Evolutionary conservation across 2,888 invertebrate genomes (phyloP), one percentile per base, ranked within the genome.

Genomic region (Agrotis clavis): DNA sequence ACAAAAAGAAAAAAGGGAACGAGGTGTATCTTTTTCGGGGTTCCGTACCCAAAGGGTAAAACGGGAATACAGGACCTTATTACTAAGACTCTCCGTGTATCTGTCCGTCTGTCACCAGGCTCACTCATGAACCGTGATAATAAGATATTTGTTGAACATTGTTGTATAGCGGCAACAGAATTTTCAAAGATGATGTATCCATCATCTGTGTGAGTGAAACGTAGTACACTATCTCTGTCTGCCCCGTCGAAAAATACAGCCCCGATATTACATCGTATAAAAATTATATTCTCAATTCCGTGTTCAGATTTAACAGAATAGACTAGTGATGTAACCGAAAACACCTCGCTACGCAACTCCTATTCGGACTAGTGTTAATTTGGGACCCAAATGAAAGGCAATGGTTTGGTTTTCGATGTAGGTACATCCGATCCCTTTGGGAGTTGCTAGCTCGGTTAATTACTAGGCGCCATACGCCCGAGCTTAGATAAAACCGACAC

Each of bases 371-470:
- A 79, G 83, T 85, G 86, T 89, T 90, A 89, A 91, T 89, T 91
- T 86, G 86, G 85, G 81, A 82, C 77, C 85, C 86, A 89, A 93
- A 92, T 92, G 89, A 92, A 91, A 92, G 93, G 91, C 91, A 88
- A 84, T 88, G 87, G 89, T 89, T 88, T 89, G 88, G 89, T 88
- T 90, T 88, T 87, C 82, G 86, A 83, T 87, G 88, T 83, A 85
- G 83, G 86, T 88, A 89, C 89, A 92, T 89, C 84, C 83, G 90
- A 92, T 87, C 87, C 91, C 89, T 87, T 82, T 83, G 89, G 87
- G 89, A 88, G 81, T 83, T 79, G 79, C 74, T 70, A 84, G 83
- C 85, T 84, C 77, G 87, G 88, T 88, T 93, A 92, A 93, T 93
- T 92, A 92, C 89, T 89, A 87, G 90, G 84, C 86, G 79, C 82